phyloP scores from a whole-genome alignment of 2,113 vertebrate genomes.

The Marmota flaviventris region DNA sequence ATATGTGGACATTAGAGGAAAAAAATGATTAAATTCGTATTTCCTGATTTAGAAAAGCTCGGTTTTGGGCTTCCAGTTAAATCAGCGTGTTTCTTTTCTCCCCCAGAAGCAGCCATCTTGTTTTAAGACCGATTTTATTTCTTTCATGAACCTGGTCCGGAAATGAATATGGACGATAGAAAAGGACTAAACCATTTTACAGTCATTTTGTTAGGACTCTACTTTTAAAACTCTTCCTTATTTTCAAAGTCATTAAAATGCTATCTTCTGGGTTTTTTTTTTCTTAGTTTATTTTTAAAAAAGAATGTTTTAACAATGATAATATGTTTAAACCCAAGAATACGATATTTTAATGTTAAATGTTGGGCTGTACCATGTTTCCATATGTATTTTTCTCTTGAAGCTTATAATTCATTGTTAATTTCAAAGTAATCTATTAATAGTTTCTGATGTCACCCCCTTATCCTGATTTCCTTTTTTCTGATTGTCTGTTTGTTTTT shows the following conservation, averaged over 20 bases:
- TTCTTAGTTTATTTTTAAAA: constrained; percentile 2
- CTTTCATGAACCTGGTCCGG: constrained; percentile 64
- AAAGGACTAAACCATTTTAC: constrained; percentile 65
- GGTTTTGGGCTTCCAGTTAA: constrained; percentile 59
- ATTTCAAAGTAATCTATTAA: constrained; percentile 47
- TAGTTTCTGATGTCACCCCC: not conserved
- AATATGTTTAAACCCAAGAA: constrained; percentile 1
- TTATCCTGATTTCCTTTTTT: not conserved
- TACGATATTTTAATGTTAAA: constrained; percentile 45
- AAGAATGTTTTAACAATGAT: constrained; percentile 33
- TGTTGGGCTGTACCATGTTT: constrained; percentile 58
- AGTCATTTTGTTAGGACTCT: constrained; percentile 39
- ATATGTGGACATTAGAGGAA: not conserved
- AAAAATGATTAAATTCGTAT: not conserved
- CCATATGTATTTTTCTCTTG: not conserved
- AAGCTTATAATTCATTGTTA: constrained; percentile 4
- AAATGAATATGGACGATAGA: constrained; percentile 72
- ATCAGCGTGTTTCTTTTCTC: not conserved
- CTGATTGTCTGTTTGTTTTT: not conserved
- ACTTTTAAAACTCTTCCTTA: not conserved
- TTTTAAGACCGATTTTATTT: constrained; percentile 74
- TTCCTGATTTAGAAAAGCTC: constrained; percentile 46
- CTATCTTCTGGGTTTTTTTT: not conserved
- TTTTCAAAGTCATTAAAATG: constrained; percentile 33
- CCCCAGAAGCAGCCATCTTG: constrained; percentile 72